These are phyloP conservation scores for Diglossa cyanea DNA, from an alignment of 2,797 vertebrate genomes.

Conservation along the genomic window DNA sequence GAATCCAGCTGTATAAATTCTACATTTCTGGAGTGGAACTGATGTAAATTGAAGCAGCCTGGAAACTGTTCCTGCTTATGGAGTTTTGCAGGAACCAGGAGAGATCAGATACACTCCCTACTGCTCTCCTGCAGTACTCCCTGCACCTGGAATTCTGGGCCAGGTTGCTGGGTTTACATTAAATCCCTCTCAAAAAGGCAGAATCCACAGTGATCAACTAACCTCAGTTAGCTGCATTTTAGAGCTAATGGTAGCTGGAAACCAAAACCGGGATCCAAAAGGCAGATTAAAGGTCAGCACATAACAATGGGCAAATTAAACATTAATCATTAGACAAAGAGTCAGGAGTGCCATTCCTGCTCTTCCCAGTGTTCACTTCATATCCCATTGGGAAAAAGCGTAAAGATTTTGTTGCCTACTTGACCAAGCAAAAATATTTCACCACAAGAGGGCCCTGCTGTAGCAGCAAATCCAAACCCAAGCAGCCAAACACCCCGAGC, in stretches of 20 bases:
- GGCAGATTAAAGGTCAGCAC: not conserved
- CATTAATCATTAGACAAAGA: not conserved
- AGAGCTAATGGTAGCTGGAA: not conserved
- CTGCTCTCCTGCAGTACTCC: not conserved
- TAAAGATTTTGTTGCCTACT: not conserved
- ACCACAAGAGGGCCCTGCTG: conserved; percentile 65
- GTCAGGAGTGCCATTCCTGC: not conserved
- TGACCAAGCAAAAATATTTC: not conserved
- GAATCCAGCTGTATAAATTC: not conserved
- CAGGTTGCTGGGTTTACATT: not conserved
- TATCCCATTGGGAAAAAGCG: not conserved
- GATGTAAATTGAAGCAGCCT: not conserved
- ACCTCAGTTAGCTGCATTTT: not conserved
- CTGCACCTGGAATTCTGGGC: not conserved
- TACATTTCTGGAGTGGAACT: not conserved
- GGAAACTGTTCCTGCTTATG: not conserved
- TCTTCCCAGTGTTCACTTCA: not conserved
- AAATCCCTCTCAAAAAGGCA: not conserved
- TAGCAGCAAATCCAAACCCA: not conserved
- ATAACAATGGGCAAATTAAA: not conserved
- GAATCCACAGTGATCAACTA: not conserved
- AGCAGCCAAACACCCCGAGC: not conserved
- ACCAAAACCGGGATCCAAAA: not conserved
- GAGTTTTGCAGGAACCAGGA: not conserved
- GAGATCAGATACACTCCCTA: not conserved